Percentiles rank a stretch among this genome's conserved stretches.
Evolutionary conservation across 1,140 invertebrate species (phyloP).

Genomic region (Pantala flavescens): DNA sequence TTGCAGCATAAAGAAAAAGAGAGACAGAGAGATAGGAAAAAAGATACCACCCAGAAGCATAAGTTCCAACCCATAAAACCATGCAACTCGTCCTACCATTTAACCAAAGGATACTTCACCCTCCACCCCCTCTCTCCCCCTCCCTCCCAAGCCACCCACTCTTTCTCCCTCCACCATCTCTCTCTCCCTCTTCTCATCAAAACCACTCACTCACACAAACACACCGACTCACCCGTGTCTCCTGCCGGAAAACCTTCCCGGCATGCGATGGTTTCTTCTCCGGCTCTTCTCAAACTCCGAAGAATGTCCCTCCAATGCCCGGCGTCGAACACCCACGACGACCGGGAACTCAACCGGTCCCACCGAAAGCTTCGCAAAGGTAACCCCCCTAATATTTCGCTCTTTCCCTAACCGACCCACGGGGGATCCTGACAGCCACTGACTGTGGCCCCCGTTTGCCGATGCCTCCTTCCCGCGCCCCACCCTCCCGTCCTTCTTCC

Average conservation of each 20-base stretch:
- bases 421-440: neutral
- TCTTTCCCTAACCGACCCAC: neutral
- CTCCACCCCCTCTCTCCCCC: too few relatives aligned
- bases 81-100: too few relatives aligned
- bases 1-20: too few relatives aligned
- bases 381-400: neutral
- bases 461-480: neutral
- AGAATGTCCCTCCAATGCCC: neutral
- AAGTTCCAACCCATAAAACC: too few relatives aligned
- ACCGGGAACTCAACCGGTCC: neutral
- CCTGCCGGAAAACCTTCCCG: neutral
- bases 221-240: neutral
- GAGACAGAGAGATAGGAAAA: too few relatives aligned
- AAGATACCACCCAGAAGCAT: too few relatives aligned
- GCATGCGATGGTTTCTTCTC: neutral
- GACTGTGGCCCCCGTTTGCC: neutral
- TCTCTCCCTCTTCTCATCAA: neutral
- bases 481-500: neutral
- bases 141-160: neutral
- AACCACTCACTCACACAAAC: neutral
- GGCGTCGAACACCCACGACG: neutral
- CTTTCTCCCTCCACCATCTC: neutral
- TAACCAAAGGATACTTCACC: too few relatives aligned
- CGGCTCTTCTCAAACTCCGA: neutral
- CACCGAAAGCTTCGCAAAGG: neutral